These are phyloP conservation scores for Alosa alosa DNA, from an alignment of 2,113 vertebrate species.

Conservation along the genomic window DNA sequence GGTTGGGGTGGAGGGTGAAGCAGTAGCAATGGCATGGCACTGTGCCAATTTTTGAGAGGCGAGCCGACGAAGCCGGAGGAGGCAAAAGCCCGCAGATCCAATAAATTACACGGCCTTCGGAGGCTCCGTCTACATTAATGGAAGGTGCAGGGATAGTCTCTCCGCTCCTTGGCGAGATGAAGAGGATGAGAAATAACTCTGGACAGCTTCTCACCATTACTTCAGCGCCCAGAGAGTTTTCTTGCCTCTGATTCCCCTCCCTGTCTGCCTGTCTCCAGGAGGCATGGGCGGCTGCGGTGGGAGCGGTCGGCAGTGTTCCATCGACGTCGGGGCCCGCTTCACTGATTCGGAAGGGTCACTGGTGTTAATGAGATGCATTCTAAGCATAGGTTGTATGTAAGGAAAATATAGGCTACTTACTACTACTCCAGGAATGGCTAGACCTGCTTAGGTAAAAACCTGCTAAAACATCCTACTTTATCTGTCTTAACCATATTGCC, in stretches of 20 bases:
- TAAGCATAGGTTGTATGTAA: not conserved
- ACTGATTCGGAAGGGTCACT: not conserved
- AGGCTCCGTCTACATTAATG: constrained; percentile 71
- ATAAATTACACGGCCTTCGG: constrained; percentile 69
- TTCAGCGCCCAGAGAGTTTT: constrained; percentile 35
- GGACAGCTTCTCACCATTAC: constrained; percentile 56
- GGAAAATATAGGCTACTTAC: not conserved
- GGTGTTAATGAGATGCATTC: not conserved
- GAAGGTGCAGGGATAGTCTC: constrained; percentile 66
- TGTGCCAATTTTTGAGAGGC: constrained; percentile 23
- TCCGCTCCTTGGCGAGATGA: constrained; percentile 63
- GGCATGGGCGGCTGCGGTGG: not conserved
- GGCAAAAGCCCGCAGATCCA: constrained; percentile 66
- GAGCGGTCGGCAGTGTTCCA: not conserved
- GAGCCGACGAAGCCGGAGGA: constrained; percentile 57
- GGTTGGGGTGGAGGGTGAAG: not conserved
- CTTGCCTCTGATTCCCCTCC: constrained; percentile 19
- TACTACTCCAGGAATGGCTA: not conserved
- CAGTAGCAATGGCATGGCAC: not conserved
- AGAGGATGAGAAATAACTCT: constrained; percentile 67
- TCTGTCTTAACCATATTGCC: not conserved
- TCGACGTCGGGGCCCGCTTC: not conserved
- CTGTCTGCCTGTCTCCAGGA: not conserved
- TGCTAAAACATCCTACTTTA: not conserved
- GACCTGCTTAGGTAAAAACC: not conserved